Base-by-base conservation (phyloP, 2,888 invertebrate species). In the Lumbricus terrestris region DNA sequence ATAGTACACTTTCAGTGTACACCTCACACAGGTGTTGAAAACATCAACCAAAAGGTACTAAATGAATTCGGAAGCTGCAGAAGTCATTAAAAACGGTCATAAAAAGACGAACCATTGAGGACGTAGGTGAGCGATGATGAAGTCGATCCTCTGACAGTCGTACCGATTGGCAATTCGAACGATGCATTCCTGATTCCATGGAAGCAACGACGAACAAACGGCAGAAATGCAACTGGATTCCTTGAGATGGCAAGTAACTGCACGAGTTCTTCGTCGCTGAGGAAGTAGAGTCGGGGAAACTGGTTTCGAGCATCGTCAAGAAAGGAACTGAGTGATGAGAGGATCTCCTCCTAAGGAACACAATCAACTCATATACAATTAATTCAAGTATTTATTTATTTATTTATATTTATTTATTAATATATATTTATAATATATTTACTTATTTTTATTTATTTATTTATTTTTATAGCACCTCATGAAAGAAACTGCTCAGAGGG, bases 251-350 rank as follows among this genome's bases (percentile, higher is more conserved):
- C 93, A 88, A 94, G 91, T 90, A 94, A 92, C 88, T 94, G 93
- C 3, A 94, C 93, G 38, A 94, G 92, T 89, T 94, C 94, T 42
- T 93, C 92, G 90, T 94, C 93, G 88, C 94, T 94, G 91, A 94
- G 93, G 92, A 94, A 94, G 92, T 94, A 94, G 34, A 95, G 93
- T 15, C 95, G 93, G 0, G 94, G 94, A 90, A 94, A 94, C 91
- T 93, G 93, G 37, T 91, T 92, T 38, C 94, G 91, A 33, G 93
- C 92, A 16, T 91, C 92, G 82, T 94, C 94, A 91, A 94, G 92
- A 37, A 93, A 90, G 5, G 88, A 88, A 34, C 93, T 92, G 82
- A 95, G 92, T 47, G 93, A 92, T 89, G 93, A 93, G 90, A 94
- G 91, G 35, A 94, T 93, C 90, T 93, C 93, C 91, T 95, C 94